These are phyloP conservation scores for Drosophila cognata DNA, from an alignment of 2,888 invertebrate genomes.

Conservation along the genomic window DNA sequence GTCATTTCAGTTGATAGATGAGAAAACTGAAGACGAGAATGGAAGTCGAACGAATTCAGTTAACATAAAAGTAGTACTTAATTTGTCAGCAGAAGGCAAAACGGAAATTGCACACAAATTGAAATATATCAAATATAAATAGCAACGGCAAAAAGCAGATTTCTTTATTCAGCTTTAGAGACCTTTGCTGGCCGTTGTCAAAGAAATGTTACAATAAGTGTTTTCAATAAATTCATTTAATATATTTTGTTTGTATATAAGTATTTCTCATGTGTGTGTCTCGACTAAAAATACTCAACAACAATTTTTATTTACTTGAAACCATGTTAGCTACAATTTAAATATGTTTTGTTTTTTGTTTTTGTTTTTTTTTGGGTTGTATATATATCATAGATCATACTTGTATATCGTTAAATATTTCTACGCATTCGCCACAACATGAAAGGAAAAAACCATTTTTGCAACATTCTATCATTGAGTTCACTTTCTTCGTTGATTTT, in stretches of 20 bases:
- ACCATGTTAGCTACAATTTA: constrained; percentile 83
- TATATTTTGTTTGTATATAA: constrained; percentile 22
- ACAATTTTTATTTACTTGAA: constrained; percentile 83
- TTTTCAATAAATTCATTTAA: constrained; percentile 41
- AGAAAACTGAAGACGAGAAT: constrained; percentile 14
- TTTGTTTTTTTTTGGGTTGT: constrained; percentile 15
- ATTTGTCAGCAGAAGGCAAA: constrained; percentile 71
- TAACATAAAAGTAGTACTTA: neutral
- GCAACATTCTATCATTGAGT: constrained; percentile 39
- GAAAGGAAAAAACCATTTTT: constrained; percentile 59
- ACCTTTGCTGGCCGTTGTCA: neutral
- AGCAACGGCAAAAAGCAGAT: constrained; percentile 11
- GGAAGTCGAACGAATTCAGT: neutral
- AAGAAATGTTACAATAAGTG: constrained; percentile 4
- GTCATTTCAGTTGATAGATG: constrained; percentile 33
- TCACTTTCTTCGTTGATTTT: constrained; percentile 61
- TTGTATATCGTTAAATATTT: constrained; percentile 33
- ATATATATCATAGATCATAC: constrained; percentile 26
- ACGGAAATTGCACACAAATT: constrained; percentile 13
- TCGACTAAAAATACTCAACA: constrained; percentile 85
- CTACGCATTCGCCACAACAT: constrained; percentile 29
- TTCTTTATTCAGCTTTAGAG: constrained; percentile 16
- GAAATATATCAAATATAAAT: constrained; percentile 1
- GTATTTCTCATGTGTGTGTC: constrained; percentile 28
- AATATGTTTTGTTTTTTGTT: constrained; percentile 23